These are phyloP conservation scores for Hystrix brachyura DNA, from an alignment of 2,113 vertebrate species.

Conservation along the genomic window DNA sequence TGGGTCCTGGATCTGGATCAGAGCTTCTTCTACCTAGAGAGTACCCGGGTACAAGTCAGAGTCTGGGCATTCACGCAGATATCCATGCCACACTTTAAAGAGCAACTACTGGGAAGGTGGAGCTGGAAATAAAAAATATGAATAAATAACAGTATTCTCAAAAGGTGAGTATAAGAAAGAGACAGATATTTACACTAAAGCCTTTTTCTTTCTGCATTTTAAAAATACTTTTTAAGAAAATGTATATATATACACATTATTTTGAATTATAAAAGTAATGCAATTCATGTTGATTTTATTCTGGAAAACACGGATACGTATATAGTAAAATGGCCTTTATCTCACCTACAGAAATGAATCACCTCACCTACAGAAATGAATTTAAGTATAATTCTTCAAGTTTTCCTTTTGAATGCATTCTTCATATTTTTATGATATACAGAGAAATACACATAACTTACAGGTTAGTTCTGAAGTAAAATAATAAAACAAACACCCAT, in stretches of 20 bases:
- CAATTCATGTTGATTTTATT: not conserved
- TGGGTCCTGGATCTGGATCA: constrained; percentile 95
- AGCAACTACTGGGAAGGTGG: constrained; percentile 12
- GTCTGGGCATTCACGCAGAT: not conserved
- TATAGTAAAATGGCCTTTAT: constrained; percentile 38
- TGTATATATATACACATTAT: not conserved
- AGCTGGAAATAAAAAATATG: constrained; percentile 39
- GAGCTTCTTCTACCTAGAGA: constrained; percentile 94
- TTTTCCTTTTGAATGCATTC: constrained; percentile 15
- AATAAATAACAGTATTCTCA: not conserved
- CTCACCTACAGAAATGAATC: not conserved
- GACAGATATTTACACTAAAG: not conserved
- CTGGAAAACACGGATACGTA: not conserved
- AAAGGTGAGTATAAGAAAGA: constrained; percentile 42
- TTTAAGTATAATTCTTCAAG: constrained; percentile 17
- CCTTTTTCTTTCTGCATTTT: constrained; percentile 14
- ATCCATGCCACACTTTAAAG: not conserved
- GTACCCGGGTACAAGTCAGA: constrained; percentile 57
- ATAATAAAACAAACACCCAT: not conserved
- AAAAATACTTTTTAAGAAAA: constrained; percentile 61
- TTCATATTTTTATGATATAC: constrained; percentile 34
- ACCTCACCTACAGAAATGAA: constrained; percentile 23
- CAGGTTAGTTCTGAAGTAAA: not conserved
- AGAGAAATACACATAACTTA: constrained; percentile 19
- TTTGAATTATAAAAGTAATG: constrained; percentile 26